Evolutionary conservation across 2,113 vertebrate genomes (phyloP), one percentile per base, ranked within the genome.

Genomic region (Pelobates fuscus): DNA sequence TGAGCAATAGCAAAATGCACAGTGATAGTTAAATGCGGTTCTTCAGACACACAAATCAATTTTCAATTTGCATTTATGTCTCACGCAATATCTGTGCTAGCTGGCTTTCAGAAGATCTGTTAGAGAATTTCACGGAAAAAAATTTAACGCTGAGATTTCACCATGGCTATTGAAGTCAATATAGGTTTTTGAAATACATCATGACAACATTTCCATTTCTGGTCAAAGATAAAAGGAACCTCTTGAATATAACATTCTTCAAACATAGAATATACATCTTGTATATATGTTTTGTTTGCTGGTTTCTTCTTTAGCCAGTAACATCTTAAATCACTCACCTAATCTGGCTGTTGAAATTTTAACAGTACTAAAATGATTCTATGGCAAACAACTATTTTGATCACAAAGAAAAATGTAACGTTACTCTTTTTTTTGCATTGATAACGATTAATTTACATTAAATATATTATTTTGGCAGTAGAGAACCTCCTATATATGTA

Each of bases 21-120:
- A 93, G 89, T 91, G 89, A 90, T 91, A 76, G 86, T 7, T 85
- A 84, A 90, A 87, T 78, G 81, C 76, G 80, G 60, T 82, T 86
- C 74, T 82, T 86, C 83, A 82, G 78, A 78, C 82, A 77, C 83
- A 81, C 58, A 37, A 78, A 81, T 81, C 0, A 11, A 11, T 83
- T 78, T 0, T 25, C 26, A 2, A 80, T 82, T 82, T 37, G 23
- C 23, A 37, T 11, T 63, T 26, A 84, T 85, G 80, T 66, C 43
- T n/a, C 77, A 52, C 1, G 71, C 41, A 73, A 80, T 78, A 79
- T 81, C 85, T 80, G 78, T 21, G 1, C 74, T 49, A 44, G 66
- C 78, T 72, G 1, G 20, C 66, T 15, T 78, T 80, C 76, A 71
- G 74, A 80, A 83, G 81, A 79, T 37, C 0, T 82, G 80, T 11